phyloP scores from a whole-genome alignment of 2,113 vertebrate genomes.

The Bambusicola thoracicus region DNA sequence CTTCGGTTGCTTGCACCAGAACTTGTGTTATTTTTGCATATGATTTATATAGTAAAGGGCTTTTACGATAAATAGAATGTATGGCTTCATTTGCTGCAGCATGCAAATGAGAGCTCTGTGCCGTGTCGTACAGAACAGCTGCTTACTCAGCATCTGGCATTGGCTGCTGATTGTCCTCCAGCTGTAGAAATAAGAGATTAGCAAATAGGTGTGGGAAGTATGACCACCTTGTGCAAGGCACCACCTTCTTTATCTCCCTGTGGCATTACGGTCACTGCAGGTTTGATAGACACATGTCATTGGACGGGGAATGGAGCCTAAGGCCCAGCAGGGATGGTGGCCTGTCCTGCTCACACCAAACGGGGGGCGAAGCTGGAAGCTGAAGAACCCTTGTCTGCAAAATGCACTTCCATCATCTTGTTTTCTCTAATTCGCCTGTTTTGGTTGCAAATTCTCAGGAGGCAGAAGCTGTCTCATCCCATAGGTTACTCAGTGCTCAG shows the following conservation, averaged over 20 bases:
- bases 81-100: conserved; percentile 37
- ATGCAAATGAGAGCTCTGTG: conserved; percentile 29
- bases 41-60: background rate
- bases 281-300: background rate
- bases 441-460: background rate
- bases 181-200: background rate
- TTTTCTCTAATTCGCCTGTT: background rate
- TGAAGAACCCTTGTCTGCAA: background rate
- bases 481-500: background rate
- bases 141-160: background rate
- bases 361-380: background rate
- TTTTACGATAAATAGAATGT: conserved; percentile 44
- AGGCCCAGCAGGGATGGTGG: background rate
- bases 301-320: background rate
- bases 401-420: background rate
- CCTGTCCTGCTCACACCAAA: background rate
- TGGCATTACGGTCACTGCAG: background rate
- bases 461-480: conserved; percentile 3
- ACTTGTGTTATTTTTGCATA: conserved; percentile 9
- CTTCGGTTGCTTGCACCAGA: background rate
- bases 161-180: conserved; percentile 16
- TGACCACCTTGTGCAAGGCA: background rate
- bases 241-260: background rate
- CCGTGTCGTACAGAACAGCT: conserved; percentile 3
- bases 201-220: background rate